phyloP scores from a whole-genome alignment of 2,113 vertebrate species.

The Crypturellus undulatus region DNA sequence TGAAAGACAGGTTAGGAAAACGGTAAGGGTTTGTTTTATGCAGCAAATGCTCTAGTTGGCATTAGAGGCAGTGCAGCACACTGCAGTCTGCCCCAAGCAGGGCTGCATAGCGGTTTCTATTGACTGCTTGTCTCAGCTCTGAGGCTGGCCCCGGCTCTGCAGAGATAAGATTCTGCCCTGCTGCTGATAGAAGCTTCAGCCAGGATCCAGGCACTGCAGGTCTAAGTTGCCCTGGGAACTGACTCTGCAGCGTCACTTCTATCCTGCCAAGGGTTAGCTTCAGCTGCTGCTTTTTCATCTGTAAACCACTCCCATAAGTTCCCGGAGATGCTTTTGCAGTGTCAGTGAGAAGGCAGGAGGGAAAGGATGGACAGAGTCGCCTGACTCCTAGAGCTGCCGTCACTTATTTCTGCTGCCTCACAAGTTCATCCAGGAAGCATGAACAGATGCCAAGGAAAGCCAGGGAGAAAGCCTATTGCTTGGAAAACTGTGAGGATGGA shows the following conservation, averaged over 20 bases:
- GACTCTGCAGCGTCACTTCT: not conserved
- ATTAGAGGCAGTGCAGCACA: not conserved
- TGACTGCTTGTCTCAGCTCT: not conserved
- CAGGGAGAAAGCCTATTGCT: not conserved
- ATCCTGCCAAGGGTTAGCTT: not conserved
- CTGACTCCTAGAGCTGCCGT: not conserved
- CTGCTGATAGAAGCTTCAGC: accelerated
- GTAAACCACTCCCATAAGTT: not conserved
- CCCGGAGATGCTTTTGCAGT: not conserved
- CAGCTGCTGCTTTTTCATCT: not conserved
- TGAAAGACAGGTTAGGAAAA: not conserved
- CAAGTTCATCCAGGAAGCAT: not conserved
- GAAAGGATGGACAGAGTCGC: not conserved
- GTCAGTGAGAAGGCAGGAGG: not conserved
- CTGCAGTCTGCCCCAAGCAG: not conserved
- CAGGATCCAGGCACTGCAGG: not conserved
- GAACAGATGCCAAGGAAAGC: not conserved
- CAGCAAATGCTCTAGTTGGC: not conserved
- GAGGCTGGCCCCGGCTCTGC: not conserved
- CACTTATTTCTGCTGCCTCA: not conserved
- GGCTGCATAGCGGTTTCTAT: not conserved
- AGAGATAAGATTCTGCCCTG: not conserved
- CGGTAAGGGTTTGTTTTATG: not conserved
- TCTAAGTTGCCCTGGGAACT: not conserved
- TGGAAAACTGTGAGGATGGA: not conserved